Conservation (phyloP, 2,113 vertebrate species). For the Chamaetylas fuelleborni region DNA sequence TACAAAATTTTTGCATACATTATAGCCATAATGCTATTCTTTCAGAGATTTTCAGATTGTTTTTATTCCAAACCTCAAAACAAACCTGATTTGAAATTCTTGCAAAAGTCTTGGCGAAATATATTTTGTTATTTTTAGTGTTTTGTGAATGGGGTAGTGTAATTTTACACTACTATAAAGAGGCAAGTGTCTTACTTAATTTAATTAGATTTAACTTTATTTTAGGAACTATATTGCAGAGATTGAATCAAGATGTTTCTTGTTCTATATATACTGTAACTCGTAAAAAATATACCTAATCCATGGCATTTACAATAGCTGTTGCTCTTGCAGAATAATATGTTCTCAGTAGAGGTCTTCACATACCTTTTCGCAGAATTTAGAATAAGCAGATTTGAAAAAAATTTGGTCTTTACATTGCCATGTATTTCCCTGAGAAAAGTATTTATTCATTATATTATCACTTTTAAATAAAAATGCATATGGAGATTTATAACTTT, state of each 20-base stretch:
- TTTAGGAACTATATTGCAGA: not conserved
- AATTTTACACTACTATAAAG: not conserved
- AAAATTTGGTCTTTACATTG: not conserved
- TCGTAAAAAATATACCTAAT: not conserved
- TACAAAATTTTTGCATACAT: not conserved
- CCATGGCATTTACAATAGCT: not conserved
- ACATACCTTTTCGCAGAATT: not conserved
- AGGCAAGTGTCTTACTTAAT: not conserved
- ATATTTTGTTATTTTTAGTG: not conserved
- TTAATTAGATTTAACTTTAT: not conserved
- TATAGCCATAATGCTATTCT: not conserved
- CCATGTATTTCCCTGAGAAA: not conserved
- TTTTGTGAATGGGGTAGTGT: not conserved
- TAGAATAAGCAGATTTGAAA: not conserved
- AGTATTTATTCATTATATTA: not conserved
- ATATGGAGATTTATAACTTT: not conserved
- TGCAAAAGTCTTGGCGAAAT: not conserved
- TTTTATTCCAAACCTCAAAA: not conserved
- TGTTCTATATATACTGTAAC: not conserved
- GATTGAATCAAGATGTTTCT: not conserved
- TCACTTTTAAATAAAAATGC: not conserved
- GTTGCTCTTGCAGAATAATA: not conserved
- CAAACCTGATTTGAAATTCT: not conserved
- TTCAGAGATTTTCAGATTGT: not conserved
- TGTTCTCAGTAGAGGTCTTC: not conserved